Base-by-base conservation (phyloP, 2,113 vertebrate species). In the Chloropsis hardwickii region DNA sequence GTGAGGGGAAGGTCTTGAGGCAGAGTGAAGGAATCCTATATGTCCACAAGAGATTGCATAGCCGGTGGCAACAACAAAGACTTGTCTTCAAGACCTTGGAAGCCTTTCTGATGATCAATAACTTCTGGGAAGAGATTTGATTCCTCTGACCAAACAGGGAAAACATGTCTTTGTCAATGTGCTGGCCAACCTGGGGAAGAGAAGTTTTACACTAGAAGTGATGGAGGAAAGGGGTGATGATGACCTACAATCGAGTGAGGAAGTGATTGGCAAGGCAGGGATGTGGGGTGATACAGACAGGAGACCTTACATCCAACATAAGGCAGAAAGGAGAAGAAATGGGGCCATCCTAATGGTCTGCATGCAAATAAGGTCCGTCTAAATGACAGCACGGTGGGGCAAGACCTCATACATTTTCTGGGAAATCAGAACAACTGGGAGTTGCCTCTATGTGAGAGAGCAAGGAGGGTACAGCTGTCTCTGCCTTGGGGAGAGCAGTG, bases 71-170 rank as follows among this genome's bases (percentile, higher is more conserved):
- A 40, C 22, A 82, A 3, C 18, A 29, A 60, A 88, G 53, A 60
- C 50, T 67, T 1, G 1, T 58, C 48, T 89, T 71, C 48, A 83
- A 62, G 47, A 62, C 7, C 20, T 81, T 40, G 58, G 44, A 62
- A 72, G 16, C 14, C 53, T 86, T 89, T 77, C 12, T 77, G 71
- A 12, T 48, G 25, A 37, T 64, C 0, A 5, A 78, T 18, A 57
- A n/a, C 12, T 86, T 73, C 15, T 61, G 10, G 7, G 28, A 91
- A 54, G 22, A 40, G 14, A 35, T 22, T 33, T 12, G 7, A 89
- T 71, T 24, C 11, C 28, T 2, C 4, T 58, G n/a, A 48, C 25
- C 4, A 71, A 67, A 42, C 0, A 1, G 10, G 16, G 15, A 4
- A 47, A 83, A 85, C 42, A 33, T 23, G 8, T 56, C 13, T 73